Conservation (phyloP, 2,888 invertebrate species). For the Eristalis arbustorum region DNA sequence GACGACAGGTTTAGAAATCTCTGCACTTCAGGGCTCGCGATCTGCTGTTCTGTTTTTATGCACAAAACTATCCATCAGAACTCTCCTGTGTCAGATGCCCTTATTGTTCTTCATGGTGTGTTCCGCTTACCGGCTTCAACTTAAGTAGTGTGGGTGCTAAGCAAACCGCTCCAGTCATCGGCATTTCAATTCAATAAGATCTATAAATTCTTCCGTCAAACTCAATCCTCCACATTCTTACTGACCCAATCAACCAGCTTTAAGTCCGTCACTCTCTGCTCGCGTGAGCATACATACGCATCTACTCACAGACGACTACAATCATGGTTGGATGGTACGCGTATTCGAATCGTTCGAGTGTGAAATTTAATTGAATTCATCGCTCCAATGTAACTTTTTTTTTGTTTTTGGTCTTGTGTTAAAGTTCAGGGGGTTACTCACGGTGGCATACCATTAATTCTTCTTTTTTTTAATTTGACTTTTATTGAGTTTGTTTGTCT, state of each 20-base stretch:
- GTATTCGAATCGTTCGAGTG: not conserved
- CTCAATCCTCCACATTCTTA: not conserved
- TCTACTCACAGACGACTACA: not conserved
- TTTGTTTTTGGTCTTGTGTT: not conserved
- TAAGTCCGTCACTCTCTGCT: not conserved
- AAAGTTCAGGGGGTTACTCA: constrained; percentile 19
- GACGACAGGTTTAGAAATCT: too few species aligned
- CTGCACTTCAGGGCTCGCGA: too few species aligned
- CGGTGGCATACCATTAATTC: not conserved
- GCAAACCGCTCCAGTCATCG: not conserved
- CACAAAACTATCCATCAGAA: too few species aligned
- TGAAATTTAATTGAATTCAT: not conserved
- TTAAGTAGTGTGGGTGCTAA: not conserved
- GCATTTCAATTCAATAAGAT: not conserved
- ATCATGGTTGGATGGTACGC: not conserved
- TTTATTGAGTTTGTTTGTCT: not conserved
- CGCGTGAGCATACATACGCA: not conserved
- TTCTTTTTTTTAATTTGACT: constrained; percentile 7
- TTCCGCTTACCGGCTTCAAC: too few species aligned
- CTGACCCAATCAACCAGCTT: not conserved
- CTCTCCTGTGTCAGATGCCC: too few species aligned
- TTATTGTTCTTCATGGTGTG: too few species aligned
- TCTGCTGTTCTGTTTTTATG: too few species aligned
- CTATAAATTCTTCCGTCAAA: not conserved
- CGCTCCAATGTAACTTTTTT: not conserved